phyloP scores from a whole-genome alignment of 2,888 invertebrate genomes.

The Pedicia rivosa region DNA sequence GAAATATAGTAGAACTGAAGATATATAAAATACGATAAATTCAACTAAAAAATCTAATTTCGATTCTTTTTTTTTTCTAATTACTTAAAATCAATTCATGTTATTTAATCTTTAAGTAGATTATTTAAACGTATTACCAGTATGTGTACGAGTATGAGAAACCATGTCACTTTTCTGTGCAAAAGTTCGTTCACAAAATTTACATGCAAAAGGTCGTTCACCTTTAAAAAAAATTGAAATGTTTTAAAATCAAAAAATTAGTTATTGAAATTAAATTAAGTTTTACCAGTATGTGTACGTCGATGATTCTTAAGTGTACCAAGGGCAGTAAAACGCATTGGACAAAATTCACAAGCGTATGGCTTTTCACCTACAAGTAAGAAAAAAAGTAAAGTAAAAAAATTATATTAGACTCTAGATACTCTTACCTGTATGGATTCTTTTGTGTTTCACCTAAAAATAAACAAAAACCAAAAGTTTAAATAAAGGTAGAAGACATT shows the following conservation, averaged over 20 bases:
- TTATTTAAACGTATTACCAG: constrained; percentile 14
- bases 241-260: too few relatives aligned
- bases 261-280: too few relatives aligned
- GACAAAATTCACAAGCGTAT: constrained; percentile 9
- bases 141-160: constrained; percentile 34
- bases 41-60: too few relatives aligned
- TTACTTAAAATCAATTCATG: too few relatives aligned
- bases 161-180: constrained; percentile 40
- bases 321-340: constrained; percentile 35
- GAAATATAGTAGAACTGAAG: background rate
- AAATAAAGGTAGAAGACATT: background rate
- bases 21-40: too few relatives aligned
- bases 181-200: constrained; percentile 38
- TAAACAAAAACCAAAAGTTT: background rate
- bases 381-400: too few relatives aligned
- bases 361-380: constrained; percentile 8
- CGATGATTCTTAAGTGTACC: constrained; percentile 40
- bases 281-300: constrained; percentile 42
- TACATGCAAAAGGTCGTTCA: constrained; percentile 37
- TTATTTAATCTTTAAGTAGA: background rate
- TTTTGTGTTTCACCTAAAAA: constrained; percentile 31
- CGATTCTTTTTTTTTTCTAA: too few relatives aligned
- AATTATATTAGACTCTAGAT: too few relatives aligned
- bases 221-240: too few relatives aligned
- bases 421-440: constrained; percentile 43